Conservation (phyloP, 2,888 invertebrate species). For the Stenolophus ochropezus region DNA sequence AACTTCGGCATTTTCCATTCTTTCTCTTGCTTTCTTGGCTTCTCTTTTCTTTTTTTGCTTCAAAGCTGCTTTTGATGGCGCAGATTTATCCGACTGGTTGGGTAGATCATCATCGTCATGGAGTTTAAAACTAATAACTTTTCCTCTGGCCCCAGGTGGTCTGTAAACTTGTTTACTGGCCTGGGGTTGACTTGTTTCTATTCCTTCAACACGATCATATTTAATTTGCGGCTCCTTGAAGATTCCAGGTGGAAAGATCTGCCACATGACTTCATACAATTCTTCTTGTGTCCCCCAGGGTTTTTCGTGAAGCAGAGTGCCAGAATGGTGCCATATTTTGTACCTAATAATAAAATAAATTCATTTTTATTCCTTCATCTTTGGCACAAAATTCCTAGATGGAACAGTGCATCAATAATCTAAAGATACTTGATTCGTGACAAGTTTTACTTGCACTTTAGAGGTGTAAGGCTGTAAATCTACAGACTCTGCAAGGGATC, state of each 20-base stretch:
- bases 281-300: conserved; percentile 84
- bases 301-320: conserved; percentile 86
- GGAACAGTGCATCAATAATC: no score
- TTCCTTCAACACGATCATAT: conserved; percentile 81
- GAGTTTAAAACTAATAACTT: conserved; percentile 80
- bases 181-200: conserved; percentile 77
- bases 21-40: conserved; percentile 79
- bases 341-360: conserved; percentile 82
- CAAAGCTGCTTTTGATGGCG: conserved; percentile 82
- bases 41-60: conserved; percentile 89
- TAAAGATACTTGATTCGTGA: no score
- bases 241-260: conserved; percentile 74
- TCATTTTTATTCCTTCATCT: no score
- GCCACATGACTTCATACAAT: conserved; percentile 88
- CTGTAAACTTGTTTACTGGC: conserved; percentile 80
- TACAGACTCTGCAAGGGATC: no score
- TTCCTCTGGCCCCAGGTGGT: conserved; percentile 85
- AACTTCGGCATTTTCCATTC: conserved; percentile 68
- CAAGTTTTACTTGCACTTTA: no score
- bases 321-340: conserved; percentile 94
- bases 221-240: conserved; percentile 83
- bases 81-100: conserved; percentile 66
- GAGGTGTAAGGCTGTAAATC: no score
- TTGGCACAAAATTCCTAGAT: no score
- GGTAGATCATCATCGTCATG: conserved; percentile 79